Evolutionary conservation across 30 jellyfish, hydroid and myxozoan genomes (phyloP), one percentile per base, ranked within the genome.

Genomic region (Nemopilema nomurai): DNA sequence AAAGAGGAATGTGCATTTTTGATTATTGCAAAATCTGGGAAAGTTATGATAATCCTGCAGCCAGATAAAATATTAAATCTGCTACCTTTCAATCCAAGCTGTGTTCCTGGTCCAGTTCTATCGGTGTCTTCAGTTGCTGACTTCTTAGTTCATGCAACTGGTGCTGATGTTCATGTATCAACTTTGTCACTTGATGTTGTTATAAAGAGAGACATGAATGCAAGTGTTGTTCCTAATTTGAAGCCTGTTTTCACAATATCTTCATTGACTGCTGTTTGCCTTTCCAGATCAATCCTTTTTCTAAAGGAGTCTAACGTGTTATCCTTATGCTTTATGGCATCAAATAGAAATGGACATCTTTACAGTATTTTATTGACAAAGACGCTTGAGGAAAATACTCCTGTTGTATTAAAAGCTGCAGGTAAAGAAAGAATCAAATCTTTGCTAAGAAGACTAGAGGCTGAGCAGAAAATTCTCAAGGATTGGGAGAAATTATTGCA

Each of bases 71-170:
- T 21, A 0, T 76, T 9, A 19, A 13, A 13, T n/a, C 8, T 28
- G 65, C 22, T 62, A 1, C 24, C 41, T 4, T 76, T 76, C 41
- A 76, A 53, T 51, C 28, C 62, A 16, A 26, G 76, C 65, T 67
- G 62, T 53, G 76, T 76, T 28, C 65, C 65, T 3, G 86, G 86
- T 4, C 86, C 86, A 17, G 71, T 76, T 26, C 26, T 53, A 1
- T 50, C 76, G 23, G 86, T 33, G 19, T n/a, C 76, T 28, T 4
- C 76, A 23, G 28, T 17, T 16, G 29, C 53, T 18, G 76, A 76
- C 30, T 9, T 76, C 22, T 51, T 76, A 4, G 24, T 76, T 26
- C 29, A 23, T 62, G 76, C 30, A 1, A 62, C 74, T 0, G 76
- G 76, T 1, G 74, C 21, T 9, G 33, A 24, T 16, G 8, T 76